Evolutionary conservation across 2,888 invertebrate species (phyloP), one percentile per base, ranked within the genome.

Genomic region (Harpalus rubripes): DNA sequence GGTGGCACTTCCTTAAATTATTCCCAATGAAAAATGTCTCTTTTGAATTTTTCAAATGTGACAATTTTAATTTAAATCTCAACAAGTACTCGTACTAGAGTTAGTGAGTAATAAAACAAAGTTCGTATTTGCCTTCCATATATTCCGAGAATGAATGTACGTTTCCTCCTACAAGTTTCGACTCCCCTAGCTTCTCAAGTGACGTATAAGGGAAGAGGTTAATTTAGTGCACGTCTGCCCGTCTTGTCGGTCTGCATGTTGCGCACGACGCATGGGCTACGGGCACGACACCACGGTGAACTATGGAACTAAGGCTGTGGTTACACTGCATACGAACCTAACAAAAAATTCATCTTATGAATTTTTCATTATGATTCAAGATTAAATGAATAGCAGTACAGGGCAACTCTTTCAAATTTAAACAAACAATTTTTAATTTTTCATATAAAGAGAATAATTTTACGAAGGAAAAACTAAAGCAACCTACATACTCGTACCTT

Each of bases 181-280:
- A 52, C 44, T 52, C 44, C 44, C 44, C 44, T 52, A 52, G 44
- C 12, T 52, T 12, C 18, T 18, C 39, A 39, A 15, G 72, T 72
- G 41, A 41, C 44, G 72, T 39, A 68, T 68, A 72, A 72, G 72
- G 72, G 72, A 72, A 72, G 65, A 72, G 72, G 72, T 72, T 72
- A 72, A 72, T 72, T 72, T 72, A 72, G 65, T 32, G 65, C 26
- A 7, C 65, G 65, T 65, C n/a, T 65, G 32, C 22, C 61, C 18
- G 61, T 18, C 61, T 32, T n/a, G 68, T 26, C 68, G 12, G 39
- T 39, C 4, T 72, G 44, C 41, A 44, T 7, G 63, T 12, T 22
- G 22, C 18, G 26, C 63, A 63, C 63, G 63, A 63, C 15, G 59
- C 16, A 59, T 52, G 44, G 44, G 10, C 44, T 8, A 52, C 12